Conservation (phyloP, 2,888 invertebrate species). For the Chymomyza caudatula region DNA sequence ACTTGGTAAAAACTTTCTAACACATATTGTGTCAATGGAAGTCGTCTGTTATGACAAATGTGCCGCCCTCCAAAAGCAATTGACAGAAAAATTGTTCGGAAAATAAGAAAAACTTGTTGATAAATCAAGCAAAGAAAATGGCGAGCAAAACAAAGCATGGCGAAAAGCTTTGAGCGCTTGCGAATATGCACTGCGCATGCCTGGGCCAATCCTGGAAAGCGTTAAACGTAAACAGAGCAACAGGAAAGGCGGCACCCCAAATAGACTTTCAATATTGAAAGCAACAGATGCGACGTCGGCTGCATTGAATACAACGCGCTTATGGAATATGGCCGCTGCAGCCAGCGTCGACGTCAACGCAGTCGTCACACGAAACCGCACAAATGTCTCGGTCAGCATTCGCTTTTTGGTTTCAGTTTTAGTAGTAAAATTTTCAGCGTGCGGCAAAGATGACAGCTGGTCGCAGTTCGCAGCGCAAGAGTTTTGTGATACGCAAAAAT, state of each 20-base stretch:
- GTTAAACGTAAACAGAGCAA: background rate
- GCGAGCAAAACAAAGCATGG: conserved; percentile 1
- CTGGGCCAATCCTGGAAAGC: conserved; percentile 6
- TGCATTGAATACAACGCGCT: background rate
- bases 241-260: background rate
- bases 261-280: conserved; percentile 62
- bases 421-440: conserved; percentile 49
- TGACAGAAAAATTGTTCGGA: background rate
- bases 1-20: background rate
- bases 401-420: conserved; percentile 30
- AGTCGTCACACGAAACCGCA: conserved; percentile 39
- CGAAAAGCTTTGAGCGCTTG: background rate
- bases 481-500: background rate
- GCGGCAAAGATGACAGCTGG: conserved; percentile 44
- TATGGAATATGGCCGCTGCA: background rate
- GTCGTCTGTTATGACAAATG: background rate
- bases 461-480: conserved; percentile 4
- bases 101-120: conserved; percentile 55
- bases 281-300: conserved; percentile 29
- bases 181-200: conserved; percentile 26
- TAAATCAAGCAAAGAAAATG: conserved; percentile 49
- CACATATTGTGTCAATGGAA: background rate
- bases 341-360: conserved; percentile 23
- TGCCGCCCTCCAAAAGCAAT: background rate
- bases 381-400: conserved; percentile 15